Percentiles rank a stretch among this genome's conserved stretches.
Evolutionary conservation across 2,888 invertebrate genomes (phyloP).

Genomic region (Malthinus flaveolus): DNA sequence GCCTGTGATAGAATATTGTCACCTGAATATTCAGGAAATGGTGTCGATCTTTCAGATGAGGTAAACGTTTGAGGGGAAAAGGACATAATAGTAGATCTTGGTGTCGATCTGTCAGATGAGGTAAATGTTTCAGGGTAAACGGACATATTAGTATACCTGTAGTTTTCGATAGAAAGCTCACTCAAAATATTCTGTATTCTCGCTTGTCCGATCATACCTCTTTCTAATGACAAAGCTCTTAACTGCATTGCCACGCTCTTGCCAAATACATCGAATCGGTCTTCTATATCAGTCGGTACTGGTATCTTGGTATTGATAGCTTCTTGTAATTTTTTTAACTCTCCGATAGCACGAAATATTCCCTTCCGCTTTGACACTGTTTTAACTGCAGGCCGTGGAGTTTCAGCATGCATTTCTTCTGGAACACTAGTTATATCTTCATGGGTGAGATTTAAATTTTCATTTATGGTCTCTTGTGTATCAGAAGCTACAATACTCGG

Average conservation of each 20-base stretch:
- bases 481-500: not conserved
- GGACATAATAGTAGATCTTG: not conserved
- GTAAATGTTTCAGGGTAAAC: not conserved
- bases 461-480: not conserved
- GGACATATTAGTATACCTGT: not conserved
- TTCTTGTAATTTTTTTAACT: conserved; percentile 10
- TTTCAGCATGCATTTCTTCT: not conserved
- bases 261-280: conserved; percentile 12
- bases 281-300: not conserved
- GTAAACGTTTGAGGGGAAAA: not conserved
- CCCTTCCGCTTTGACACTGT: not conserved
- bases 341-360: not conserved
- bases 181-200: conserved; percentile 14
- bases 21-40: not conserved
- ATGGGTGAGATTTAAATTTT: not conserved
- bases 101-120: not conserved
- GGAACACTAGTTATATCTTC: not conserved
- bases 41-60: not conserved
- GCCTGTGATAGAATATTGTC: not conserved
- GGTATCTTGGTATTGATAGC: conserved; percentile 3
- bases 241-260: conserved; percentile 14
- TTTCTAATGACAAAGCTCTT: conserved; percentile 7
- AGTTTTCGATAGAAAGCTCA: conserved; percentile 13
- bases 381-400: not conserved
- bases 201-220: conserved; percentile 2